Conservation (phyloP, 2,797 vertebrate genomes). For the Rhabdophis nuchalis region DNA sequence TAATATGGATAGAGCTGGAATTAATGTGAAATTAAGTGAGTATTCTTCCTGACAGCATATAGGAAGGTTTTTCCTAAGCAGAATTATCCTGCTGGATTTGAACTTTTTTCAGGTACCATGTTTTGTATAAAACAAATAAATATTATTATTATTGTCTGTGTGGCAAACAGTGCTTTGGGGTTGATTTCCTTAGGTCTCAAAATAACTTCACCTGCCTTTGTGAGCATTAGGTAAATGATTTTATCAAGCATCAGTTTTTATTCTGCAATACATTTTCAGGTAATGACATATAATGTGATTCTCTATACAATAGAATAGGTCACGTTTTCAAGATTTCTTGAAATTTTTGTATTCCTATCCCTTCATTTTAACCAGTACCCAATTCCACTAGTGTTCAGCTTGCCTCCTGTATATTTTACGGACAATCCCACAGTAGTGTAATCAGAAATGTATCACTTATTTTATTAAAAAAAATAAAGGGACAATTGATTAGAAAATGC, state of each 20-base stretch:
- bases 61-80: neutral
- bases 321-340: neutral
- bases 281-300: neutral
- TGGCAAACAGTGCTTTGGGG: neutral
- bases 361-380: neutral
- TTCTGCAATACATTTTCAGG: neutral
- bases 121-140: neutral
- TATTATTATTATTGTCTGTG: neutral
- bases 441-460: neutral
- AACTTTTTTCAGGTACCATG: neutral
- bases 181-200: neutral
- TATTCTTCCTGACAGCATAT: neutral
- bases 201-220: neutral
- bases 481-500: neutral
- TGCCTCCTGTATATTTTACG: neutral
- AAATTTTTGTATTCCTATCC: neutral
- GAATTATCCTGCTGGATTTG: neutral
- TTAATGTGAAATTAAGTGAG: too few relatives aligned
- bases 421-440: neutral
- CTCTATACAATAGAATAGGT: neutral
- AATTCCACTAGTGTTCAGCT: neutral
- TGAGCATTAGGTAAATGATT: neutral
- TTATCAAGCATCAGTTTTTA: neutral
- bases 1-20: neutral
- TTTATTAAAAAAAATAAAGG: neutral